Base-by-base conservation (phyloP, 2,113 vertebrate genomes). In the Lepisosteus oculatus region DNA sequence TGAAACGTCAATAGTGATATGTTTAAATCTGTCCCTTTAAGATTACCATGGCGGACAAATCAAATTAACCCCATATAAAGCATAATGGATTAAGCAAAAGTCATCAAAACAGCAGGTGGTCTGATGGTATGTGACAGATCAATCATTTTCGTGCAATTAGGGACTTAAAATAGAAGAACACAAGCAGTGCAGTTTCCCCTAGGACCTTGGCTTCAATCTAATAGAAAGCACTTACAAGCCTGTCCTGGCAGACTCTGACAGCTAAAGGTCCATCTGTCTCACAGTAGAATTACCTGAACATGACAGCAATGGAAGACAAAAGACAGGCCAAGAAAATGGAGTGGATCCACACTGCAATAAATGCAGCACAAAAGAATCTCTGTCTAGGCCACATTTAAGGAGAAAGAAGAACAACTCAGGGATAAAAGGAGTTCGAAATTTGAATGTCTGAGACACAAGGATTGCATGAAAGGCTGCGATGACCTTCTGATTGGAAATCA, bases 191-290 rank as follows among this genome's bases (percentile, higher is more conserved):
- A 1, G 41, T 44, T 14, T 45, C 43, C 4, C 29, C 43, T 3
- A 3, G 15, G 64, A 43, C 42, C 44, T 43, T 43, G 41, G 47
- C 61, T 41, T 54, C 61, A 55, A 62, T 17, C 29, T 8, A 11
- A 14, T 6, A 2, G 11, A 13, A 7, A 11, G 29, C 41, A 41
- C 70, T 43, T 55, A 15, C 6, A 3, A 43, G 56, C 9, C 14
- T 29, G 71, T 42, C 51, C 63, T 41, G 15, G 70, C n/a, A 29
- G 51, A 3, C 29, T 3, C 42, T 17, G 43, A 67, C 70, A 72
- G 71, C 43, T 3, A 67, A n/a, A 67, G 66, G 9, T 9, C 45
- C 6, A 41, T 55, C 11, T 29, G 45, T 67, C 66, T 29, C 47
- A 15, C 15, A 12, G 47, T 54, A 47, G 44, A 47, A 66, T 45